phyloP scores from a whole-genome alignment of 2,113 vertebrate genomes.

The Poecile atricapillus region DNA sequence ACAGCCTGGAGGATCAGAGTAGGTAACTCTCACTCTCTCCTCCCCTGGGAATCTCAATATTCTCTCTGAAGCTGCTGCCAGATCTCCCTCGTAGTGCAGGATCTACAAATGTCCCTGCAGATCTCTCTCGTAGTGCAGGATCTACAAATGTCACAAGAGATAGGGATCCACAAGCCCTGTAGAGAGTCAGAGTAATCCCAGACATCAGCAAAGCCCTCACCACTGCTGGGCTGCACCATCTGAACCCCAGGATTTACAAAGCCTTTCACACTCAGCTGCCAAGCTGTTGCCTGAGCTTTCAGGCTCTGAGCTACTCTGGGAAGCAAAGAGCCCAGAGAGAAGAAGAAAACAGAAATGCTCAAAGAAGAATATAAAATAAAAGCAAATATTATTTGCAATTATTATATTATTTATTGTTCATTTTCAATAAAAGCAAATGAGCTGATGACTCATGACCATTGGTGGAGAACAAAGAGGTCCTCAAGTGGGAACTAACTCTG shows the following conservation, averaged over 20 bases:
- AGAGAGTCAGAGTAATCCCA: background rate
- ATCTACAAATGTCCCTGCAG: no score
- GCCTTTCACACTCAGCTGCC: background rate
- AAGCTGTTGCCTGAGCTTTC: background rate
- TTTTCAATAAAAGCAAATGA: background rate
- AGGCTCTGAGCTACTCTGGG: background rate
- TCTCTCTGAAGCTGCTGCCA: background rate
- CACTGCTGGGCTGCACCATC: background rate
- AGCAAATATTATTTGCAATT: background rate
- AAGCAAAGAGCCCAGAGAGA: background rate
- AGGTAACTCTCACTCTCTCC: background rate
- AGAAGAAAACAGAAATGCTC: background rate
- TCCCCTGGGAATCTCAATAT: background rate
- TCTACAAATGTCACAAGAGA: background rate
- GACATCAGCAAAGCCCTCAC: background rate
- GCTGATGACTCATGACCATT: background rate
- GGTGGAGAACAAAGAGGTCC: background rate
- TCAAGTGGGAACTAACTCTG: background rate
- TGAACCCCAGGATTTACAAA: background rate
- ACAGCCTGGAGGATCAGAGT: background rate
- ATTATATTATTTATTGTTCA: no score
- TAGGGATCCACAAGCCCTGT: background rate
- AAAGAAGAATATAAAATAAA: background rate
- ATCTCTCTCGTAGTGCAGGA: no score
- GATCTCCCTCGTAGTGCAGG: background rate